phyloP scores from a whole-genome alignment of 2,797 vertebrate species.

The Periparus ater region DNA sequence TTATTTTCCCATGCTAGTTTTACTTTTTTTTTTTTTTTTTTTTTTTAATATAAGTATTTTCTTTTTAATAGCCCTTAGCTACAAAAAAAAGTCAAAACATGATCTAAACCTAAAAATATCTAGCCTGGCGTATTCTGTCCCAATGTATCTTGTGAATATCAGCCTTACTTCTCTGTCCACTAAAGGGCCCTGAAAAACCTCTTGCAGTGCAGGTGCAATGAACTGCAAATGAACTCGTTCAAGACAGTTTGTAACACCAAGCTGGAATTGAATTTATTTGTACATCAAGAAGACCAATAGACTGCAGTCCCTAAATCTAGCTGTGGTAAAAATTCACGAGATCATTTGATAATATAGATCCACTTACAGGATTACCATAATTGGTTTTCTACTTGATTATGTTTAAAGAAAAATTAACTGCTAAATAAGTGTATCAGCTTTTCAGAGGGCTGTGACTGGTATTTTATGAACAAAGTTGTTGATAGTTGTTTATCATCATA shows the following conservation, averaged over 20 bases:
- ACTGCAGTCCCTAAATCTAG: constrained; percentile 4
- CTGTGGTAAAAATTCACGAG: background rate
- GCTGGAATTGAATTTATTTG: constrained; percentile 72
- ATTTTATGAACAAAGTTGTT: constrained; percentile 2
- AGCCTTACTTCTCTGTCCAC: constrained; percentile 14
- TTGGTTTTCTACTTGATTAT: background rate
- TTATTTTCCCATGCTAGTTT: background rate
- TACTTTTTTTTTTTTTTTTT: background rate
- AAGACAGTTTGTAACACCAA: constrained; percentile 65
- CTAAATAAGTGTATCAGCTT: constrained; percentile 10
- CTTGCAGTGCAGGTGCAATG: constrained; percentile 77
- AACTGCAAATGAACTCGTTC: constrained; percentile 72
- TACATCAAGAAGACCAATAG: constrained; percentile 19
- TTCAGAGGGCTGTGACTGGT: background rate
- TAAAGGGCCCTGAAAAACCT: constrained; percentile 4
- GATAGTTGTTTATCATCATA: background rate
- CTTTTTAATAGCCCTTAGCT: background rate
- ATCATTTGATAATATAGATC: constrained; percentile 11
- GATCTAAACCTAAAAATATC: background rate
- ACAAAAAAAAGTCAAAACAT: fast-evolving
- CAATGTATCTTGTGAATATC: background rate
- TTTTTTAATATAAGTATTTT: background rate
- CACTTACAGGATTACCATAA: background rate
- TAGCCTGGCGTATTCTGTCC: background rate
- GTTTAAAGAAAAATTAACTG: constrained; percentile 41